Evolutionary conservation across 2,113 vertebrate genomes (phyloP).

Genomic region (Limanda limanda): DNA sequence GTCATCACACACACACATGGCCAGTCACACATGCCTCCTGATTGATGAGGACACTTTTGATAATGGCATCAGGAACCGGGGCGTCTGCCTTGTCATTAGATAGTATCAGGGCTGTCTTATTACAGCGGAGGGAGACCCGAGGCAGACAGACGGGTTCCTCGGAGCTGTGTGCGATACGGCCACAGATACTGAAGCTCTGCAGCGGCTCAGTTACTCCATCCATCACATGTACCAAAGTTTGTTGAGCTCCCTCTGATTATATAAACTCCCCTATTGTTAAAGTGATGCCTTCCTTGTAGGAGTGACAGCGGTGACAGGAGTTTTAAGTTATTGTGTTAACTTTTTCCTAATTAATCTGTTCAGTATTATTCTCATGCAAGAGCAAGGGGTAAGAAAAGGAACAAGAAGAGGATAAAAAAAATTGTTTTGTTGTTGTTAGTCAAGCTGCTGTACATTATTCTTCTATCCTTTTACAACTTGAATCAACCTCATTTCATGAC

Average conservation of each 20-base stretch:
- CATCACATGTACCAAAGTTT: constrained; percentile 65
- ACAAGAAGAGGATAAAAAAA: not conserved
- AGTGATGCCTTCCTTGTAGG: constrained; percentile 25
- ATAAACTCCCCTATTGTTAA: constrained; percentile 54
- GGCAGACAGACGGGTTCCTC: constrained; percentile 58
- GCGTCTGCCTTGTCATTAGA: constrained; percentile 81
- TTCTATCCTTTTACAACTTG: constrained; percentile 10
- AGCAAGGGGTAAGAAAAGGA: not conserved
- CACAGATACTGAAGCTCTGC: constrained; percentile 66
- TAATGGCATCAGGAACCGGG: constrained; percentile 80
- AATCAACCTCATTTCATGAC: constrained; percentile 8
- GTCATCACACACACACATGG: constrained; percentile 74
- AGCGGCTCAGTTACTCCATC: constrained; percentile 55
- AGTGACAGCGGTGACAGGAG: not conserved
- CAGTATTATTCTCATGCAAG: not conserved
- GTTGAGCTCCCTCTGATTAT: constrained; percentile 33
- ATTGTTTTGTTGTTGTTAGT: not conserved
- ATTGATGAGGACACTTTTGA: constrained; percentile 81
- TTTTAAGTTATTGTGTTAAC: not conserved
- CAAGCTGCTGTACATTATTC: not conserved
- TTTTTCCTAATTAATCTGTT: not conserved
- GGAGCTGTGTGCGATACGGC: constrained; percentile 48
- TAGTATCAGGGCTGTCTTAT: constrained; percentile 75
- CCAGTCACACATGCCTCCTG: constrained; percentile 66
- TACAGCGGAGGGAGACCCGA: constrained; percentile 67